phyloP scores from a whole-genome alignment of 2,113 vertebrate species.

The Sinocyclocheilus grahami region DNA sequence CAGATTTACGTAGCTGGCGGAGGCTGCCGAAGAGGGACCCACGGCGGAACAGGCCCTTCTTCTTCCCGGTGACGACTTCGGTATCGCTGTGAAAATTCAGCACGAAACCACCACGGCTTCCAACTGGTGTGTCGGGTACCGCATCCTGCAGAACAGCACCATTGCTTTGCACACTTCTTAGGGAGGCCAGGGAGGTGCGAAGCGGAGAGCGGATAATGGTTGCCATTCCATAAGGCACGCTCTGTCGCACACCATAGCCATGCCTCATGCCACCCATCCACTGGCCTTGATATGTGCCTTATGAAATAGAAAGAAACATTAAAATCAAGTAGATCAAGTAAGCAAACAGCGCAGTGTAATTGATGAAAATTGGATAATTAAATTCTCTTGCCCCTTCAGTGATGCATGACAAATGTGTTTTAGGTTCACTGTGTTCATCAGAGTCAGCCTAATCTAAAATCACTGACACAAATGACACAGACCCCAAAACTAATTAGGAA shows the following conservation, averaged over 20 bases:
- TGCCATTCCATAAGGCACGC: slow-evolving; percentile 97
- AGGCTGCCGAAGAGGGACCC: slow-evolving; percentile 95
- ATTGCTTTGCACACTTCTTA: slow-evolving; percentile 97
- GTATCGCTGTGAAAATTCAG: slow-evolving; percentile 93
- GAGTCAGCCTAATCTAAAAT: neutral
- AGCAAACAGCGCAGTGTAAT: neutral
- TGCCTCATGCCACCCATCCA: slow-evolving; percentile 99
- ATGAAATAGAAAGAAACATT: slow-evolving; percentile 34
- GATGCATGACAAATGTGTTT: neutral
- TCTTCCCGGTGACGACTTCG: slow-evolving; percentile 87
- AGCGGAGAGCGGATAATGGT: slow-evolving; percentile 95
- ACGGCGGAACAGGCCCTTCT: slow-evolving; percentile 91
- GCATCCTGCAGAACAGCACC: slow-evolving; percentile 89
- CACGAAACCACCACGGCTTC: slow-evolving; percentile 93
- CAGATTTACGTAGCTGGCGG: slow-evolving; percentile 89
- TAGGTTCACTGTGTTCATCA: neutral
- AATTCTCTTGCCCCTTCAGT: neutral
- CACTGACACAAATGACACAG: too few species aligned
- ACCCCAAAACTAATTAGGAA: too few species aligned
- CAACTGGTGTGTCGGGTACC: slow-evolving; percentile 81
- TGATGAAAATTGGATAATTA: neutral
- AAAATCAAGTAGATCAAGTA: slow-evolving; percentile 4
- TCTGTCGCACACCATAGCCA: slow-evolving; percentile 95
- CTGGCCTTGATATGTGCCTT: slow-evolving; percentile 98
- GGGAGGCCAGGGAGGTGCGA: slow-evolving; percentile 91